A percentile compares a stretch with the other conserved stretches of the same genome.
These are phyloP conservation scores for Leptosomus discolor DNA, from an alignment of 2,113 vertebrate species.

Conservation along the genomic window DNA sequence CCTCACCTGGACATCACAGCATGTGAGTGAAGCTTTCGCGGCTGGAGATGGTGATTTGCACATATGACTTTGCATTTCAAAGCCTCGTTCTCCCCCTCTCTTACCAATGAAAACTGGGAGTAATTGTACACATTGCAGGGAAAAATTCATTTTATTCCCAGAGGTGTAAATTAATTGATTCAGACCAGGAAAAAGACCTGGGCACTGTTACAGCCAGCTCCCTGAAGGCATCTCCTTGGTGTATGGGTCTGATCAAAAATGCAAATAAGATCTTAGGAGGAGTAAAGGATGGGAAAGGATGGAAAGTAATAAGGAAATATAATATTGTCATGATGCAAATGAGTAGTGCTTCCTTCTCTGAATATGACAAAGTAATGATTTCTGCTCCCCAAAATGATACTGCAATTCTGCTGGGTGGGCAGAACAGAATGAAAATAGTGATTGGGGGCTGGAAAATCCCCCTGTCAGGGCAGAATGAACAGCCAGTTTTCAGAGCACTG, in stretches of 20 bases:
- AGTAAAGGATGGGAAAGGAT: neutral
- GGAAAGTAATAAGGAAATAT: neutral
- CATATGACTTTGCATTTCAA: slow-evolving; percentile 47
- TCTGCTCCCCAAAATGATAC: neutral
- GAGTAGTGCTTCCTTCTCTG: neutral
- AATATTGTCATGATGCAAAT: neutral
- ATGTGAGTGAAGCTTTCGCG: fast-evolving
- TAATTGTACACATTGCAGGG: neutral
- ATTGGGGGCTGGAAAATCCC: neutral
- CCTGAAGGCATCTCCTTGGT: neutral
- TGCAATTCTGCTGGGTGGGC: neutral
- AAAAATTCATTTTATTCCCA: slow-evolving; percentile 19
- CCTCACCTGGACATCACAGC: neutral
- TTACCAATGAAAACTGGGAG: neutral
- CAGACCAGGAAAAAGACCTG: slow-evolving; percentile 20
- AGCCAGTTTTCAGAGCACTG: neutral
- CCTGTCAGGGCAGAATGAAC: neutral
- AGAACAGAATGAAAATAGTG: neutral
- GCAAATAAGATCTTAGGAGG: slow-evolving; percentile 3
- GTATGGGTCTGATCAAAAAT: slow-evolving; percentile 44
- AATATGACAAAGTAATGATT: neutral
- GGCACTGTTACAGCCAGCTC: neutral
- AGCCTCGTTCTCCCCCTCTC: neutral
- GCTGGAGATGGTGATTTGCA: neutral
- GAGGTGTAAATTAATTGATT: slow-evolving; percentile 45